These are phyloP conservation scores for Tipula confusa DNA, from an alignment of 2,888 invertebrate genomes.

Conservation along the genomic window DNA sequence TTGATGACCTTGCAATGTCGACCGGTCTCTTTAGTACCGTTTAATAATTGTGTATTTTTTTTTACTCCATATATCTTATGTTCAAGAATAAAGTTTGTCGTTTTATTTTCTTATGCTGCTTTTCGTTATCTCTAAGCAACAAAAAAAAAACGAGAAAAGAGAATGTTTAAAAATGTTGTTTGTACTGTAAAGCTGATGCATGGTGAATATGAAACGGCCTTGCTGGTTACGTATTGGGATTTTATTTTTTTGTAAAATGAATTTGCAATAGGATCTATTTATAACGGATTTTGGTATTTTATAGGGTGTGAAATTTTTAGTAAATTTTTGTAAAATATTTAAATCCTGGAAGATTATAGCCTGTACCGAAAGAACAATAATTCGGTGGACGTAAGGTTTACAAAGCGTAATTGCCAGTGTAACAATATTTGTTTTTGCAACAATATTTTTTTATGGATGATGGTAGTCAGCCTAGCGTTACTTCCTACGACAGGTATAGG, in stretches of 20 bases:
- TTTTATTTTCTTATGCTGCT: not conserved
- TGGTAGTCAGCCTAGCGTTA: no score
- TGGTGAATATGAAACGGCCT: not conserved
- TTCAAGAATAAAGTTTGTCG: not conserved
- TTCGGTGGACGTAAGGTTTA: no score
- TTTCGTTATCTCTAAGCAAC: not conserved
- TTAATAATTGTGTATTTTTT: constrained; percentile 13
- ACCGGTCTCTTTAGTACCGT: constrained; percentile 34
- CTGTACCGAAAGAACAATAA: no score
- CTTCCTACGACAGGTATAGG: no score
- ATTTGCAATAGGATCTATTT: not conserved
- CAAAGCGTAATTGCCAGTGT: not conserved
- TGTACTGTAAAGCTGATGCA: not conserved
- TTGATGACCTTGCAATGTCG: constrained; percentile 36
- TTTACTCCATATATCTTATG: constrained; percentile 5
- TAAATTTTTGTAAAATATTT: no score
- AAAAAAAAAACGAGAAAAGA: not conserved
- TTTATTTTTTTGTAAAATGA: not conserved
- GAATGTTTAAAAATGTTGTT: not conserved
- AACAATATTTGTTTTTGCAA: no score
- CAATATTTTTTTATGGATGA: no score
- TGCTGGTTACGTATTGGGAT: not conserved
- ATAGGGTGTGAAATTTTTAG: not conserved
- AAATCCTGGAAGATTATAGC: no score
- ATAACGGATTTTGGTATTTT: not conserved